A percentile compares a stretch with the other conserved stretches of the same genome.
Evolutionary conservation across 2,113 vertebrate species (phyloP).

Genomic region (Eudyptes chrysolophus): DNA sequence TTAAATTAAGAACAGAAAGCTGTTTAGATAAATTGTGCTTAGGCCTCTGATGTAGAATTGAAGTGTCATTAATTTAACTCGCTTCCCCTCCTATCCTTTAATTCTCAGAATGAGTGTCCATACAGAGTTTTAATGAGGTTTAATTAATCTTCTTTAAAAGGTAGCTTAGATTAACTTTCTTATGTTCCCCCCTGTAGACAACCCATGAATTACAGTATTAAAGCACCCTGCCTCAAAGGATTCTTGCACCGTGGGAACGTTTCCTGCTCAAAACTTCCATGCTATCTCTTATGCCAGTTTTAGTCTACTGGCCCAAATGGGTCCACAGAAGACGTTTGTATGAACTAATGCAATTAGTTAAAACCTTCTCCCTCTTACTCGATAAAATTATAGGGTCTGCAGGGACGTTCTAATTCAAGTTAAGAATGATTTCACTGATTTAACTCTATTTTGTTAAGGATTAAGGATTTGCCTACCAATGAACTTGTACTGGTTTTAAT

Average conservation of each 20-base stretch:
- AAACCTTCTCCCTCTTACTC: not conserved
- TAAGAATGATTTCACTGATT: not conserved
- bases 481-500: not conserved
- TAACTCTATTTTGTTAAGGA: not conserved
- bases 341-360: not conserved
- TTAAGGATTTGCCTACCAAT: not conserved
- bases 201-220: not conserved
- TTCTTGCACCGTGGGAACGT: not conserved
- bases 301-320: not conserved
- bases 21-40: not conserved
- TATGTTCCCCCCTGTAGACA: not conserved
- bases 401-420: not conserved
- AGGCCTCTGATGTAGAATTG: not conserved
- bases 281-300: not conserved
- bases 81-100: not conserved
- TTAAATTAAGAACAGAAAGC: not conserved
- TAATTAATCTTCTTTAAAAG: constrained; percentile 29
- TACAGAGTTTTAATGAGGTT: constrained; percentile 10
- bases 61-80: not conserved
- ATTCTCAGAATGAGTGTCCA: constrained; percentile 8
- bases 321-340: not conserved
- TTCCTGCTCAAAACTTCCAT: not conserved
- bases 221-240: not conserved
- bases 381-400: not conserved
- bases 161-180: constrained; percentile 10